Conservation (phyloP, 2,113 vertebrate species). For the Pteropus alecto region DNA sequence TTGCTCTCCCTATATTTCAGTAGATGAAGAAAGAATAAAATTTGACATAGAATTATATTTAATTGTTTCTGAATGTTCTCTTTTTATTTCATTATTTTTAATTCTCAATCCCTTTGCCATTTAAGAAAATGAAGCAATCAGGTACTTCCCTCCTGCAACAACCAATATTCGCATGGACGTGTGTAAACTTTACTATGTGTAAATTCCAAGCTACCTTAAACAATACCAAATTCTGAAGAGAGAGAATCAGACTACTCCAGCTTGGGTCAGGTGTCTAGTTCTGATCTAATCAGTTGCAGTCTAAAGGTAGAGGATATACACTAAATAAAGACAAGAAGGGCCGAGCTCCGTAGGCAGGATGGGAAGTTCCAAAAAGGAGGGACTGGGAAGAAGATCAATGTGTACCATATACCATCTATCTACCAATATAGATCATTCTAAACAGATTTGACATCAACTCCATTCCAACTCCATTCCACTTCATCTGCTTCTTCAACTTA, state of each 20-base stretch:
- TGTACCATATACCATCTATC: neutral
- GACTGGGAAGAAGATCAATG: neutral
- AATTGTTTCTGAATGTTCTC: neutral
- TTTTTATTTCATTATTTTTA: conserved; percentile 30
- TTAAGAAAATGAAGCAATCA: neutral
- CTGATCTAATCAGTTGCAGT: neutral
- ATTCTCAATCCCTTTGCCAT: neutral
- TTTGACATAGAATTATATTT: neutral
- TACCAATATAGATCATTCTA: neutral
- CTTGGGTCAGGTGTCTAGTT: neutral
- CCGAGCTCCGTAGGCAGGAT: rapidly evolving
- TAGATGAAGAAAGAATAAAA: neutral
- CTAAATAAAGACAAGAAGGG: neutral
- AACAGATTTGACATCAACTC: neutral
- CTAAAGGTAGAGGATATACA: neutral
- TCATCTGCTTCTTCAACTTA: neutral
- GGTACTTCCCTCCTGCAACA: neutral
- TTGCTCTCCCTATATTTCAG: neutral
- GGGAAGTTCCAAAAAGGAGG: neutral
- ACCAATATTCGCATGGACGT: neutral
- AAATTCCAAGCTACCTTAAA: neutral
- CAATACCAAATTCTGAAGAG: neutral
- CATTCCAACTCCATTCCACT: neutral
- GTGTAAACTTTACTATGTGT: neutral
- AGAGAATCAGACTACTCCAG: neutral